These are phyloP conservation scores for Tadarida brasiliensis DNA, from an alignment of 2,797 vertebrate genomes.

Conservation along the genomic window DNA sequence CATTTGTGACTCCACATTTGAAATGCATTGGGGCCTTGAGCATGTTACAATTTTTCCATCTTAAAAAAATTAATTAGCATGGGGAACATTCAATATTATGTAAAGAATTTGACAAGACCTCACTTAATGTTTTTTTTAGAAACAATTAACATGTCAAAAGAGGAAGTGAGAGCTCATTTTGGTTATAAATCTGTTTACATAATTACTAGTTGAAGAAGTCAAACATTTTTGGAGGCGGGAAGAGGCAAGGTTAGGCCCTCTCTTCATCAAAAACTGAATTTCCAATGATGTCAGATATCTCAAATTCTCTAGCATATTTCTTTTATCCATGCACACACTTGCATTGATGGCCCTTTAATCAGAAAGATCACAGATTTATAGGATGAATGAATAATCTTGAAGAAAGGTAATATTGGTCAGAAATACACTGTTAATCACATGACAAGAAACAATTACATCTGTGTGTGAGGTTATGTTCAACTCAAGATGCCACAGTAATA, in stretches of 20 bases:
- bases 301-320: background rate
- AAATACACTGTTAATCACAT: background rate
- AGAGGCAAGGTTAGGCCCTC: slow-evolving; percentile 82
- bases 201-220: slow-evolving; percentile 86
- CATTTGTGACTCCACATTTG: slow-evolving; percentile 72
- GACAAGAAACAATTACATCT: background rate
- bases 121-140: slow-evolving; percentile 85
- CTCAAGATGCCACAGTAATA: background rate
- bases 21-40: slow-evolving; percentile 75
- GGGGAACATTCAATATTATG: slow-evolving; percentile 80
- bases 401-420: slow-evolving; percentile 38
- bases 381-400: slow-evolving; percentile 2
- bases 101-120: slow-evolving; percentile 86
- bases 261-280: slow-evolving; percentile 85
- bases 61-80: slow-evolving; percentile 81
- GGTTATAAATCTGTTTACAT: slow-evolving; percentile 87
- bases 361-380: slow-evolving; percentile 3
- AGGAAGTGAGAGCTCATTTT: slow-evolving; percentile 84
- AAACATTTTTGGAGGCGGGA: slow-evolving; percentile 84
- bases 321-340: background rate
- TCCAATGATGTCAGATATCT: slow-evolving; percentile 82
- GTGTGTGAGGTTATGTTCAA: background rate
- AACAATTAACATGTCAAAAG: slow-evolving; percentile 88
- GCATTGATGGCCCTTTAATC: background rate
- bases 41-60: slow-evolving; percentile 73